Evolutionary conservation across 2,113 vertebrate species (phyloP).

Genomic region (Aythya baeri): DNA sequence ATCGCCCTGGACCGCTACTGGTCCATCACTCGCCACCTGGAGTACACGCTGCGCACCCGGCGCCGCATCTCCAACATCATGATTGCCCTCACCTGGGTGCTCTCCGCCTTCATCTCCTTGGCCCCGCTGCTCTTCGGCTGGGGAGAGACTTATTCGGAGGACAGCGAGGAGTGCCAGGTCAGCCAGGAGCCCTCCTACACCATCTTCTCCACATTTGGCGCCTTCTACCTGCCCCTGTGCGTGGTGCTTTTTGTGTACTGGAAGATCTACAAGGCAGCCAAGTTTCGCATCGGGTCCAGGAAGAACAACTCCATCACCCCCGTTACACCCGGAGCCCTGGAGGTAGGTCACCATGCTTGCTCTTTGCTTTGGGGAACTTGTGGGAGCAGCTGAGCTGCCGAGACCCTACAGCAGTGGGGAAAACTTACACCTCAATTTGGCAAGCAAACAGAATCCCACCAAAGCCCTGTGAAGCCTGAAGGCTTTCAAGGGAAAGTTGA

Average conservation of each 20-base stretch:
- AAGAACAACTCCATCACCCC: constrained; percentile 92
- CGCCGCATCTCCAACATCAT: constrained; percentile 91
- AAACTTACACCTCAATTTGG: neutral
- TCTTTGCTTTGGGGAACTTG: neutral
- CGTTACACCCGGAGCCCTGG: constrained; percentile 77
- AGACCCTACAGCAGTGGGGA: neutral
- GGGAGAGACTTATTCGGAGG: constrained; percentile 92
- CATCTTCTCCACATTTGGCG: constrained; percentile 95
- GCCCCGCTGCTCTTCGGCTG: constrained; percentile 92
- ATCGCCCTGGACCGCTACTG: constrained; percentile 97
- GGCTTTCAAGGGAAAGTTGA: neutral
- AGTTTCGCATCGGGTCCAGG: constrained; percentile 87
- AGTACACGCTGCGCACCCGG: constrained; percentile 90
- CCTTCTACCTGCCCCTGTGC: constrained; percentile 93
- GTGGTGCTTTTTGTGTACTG: constrained; percentile 99
- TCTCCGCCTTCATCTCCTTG: constrained; percentile 92
- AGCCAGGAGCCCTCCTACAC: constrained; percentile 93
- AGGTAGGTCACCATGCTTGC: constrained; percentile 73
- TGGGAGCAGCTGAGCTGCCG: neutral
- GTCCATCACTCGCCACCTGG: constrained; percentile 94
- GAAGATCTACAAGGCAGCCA: constrained; percentile 97
- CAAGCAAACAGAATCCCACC: neutral
- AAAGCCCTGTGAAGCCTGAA: neutral
- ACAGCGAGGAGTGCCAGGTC: constrained; percentile 88
- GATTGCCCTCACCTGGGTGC: constrained; percentile 91